These are phyloP conservation scores for Pteropus rufus DNA, from an alignment of 2,797 vertebrate species.

Conservation along the genomic window DNA sequence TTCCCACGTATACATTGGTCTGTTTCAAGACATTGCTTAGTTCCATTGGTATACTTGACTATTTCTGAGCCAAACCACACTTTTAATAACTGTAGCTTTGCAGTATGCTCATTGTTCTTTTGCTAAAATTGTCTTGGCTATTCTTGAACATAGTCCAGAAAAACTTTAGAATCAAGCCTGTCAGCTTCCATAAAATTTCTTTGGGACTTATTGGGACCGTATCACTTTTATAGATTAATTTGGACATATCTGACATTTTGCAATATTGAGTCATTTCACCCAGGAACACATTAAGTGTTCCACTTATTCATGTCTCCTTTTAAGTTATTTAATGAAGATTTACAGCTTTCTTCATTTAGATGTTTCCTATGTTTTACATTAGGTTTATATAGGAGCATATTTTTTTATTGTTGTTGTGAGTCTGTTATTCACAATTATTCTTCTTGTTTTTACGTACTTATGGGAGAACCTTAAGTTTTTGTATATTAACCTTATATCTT, in stretches of 20 bases:
- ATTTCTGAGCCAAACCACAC: background rate
- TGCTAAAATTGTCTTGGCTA: background rate
- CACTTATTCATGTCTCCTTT: background rate
- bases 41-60: background rate
- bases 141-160: background rate
- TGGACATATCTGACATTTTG: background rate
- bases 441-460: background rate
- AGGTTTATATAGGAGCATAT: background rate
- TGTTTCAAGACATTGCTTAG: background rate
- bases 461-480: background rate
- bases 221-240: background rate
- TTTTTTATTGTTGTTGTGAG: conserved; percentile 6
- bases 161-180: background rate
- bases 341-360: background rate
- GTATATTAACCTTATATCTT: background rate
- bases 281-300: background rate
- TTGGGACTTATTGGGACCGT: background rate
- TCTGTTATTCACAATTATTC: background rate
- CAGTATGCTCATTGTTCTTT: background rate
- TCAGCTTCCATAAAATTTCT: background rate
- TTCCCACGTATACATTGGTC: background rate
- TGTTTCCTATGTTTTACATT: background rate
- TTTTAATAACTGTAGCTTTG: background rate
- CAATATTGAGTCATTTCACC: background rate
- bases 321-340: background rate